Percentiles rank a stretch among this genome's conserved stretches.
Conservation (phyloP, 2,888 invertebrate genomes). For the Andrena hattorfiana region DNA sequence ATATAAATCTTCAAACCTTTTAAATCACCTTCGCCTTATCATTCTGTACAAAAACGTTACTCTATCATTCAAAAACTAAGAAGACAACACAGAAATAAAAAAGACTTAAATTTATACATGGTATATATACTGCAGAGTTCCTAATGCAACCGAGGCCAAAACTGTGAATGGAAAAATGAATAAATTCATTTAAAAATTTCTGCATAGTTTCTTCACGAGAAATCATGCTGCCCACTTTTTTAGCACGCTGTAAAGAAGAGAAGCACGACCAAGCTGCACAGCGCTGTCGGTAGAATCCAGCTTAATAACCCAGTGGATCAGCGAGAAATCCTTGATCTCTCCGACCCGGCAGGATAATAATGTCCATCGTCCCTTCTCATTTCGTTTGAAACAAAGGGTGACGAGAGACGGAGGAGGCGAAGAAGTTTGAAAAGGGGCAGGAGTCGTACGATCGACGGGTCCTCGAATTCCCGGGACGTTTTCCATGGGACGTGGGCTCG, state of each 20-base stretch:
- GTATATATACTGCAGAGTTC: too few species aligned
- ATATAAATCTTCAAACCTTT: too few species aligned
- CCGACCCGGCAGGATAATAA: slow-evolving; percentile 19
- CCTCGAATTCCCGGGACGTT: slow-evolving; percentile 58
- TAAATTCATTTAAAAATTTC: too few species aligned
- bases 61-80: not conserved
- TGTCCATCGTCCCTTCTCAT: not conserved
- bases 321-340: slow-evolving; percentile 34
- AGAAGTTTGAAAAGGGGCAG: slow-evolving; percentile 34
- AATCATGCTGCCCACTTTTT: not conserved
- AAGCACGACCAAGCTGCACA: not conserved
- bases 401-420: not conserved
- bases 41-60: not conserved
- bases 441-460: slow-evolving; percentile 46
- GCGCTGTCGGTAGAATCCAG: not conserved
- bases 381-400: slow-evolving; percentile 12
- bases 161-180: too few species aligned
- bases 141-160: too few species aligned
- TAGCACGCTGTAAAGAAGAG: not conserved
- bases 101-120: not conserved
- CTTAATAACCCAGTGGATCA: slow-evolving; percentile 14
- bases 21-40: too few species aligned
- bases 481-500: slow-evolving; percentile 35
- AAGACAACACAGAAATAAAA: not conserved
- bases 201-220: not conserved